Evolutionary conservation across 1,140 invertebrate genomes (phyloP).

Genomic region (Heliconius melpomene): DNA sequence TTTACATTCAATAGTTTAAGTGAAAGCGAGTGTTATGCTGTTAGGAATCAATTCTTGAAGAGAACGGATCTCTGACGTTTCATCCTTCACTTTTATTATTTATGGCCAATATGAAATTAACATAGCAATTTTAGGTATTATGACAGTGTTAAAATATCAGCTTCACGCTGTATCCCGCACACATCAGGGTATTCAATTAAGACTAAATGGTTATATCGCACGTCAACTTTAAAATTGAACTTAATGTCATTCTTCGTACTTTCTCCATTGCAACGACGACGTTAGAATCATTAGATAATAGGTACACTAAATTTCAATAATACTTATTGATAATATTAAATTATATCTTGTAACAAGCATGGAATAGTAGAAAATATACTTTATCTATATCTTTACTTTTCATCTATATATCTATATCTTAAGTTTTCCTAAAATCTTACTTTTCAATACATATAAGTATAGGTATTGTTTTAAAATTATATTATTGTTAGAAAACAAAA

Average conservation of each 20-base stretch:
- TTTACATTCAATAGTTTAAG: not conserved
- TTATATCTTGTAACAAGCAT: not conserved
- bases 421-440: too few species aligned
- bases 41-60: not conserved
- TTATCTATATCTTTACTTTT: too few species aligned
- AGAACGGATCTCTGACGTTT: not conserved
- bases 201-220: too few species aligned
- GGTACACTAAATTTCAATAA: not conserved
- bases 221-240: too few species aligned
- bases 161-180: too few species aligned
- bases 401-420: too few species aligned
- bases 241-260: not conserved
- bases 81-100: not conserved
- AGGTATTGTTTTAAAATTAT: too few species aligned
- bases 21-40: not conserved
- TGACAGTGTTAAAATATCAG: not conserved
- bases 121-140: not conserved
- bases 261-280: slow-evolving; percentile 29
- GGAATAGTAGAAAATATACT: not conserved
- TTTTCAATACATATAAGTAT: too few species aligned
- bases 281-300: slow-evolving; percentile 13
- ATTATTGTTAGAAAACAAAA: too few species aligned
- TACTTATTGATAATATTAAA: not conserved
- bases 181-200: too few species aligned
- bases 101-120: not conserved